phyloP scores from a whole-genome alignment of 2,888 invertebrate species.

The Drosophila picticornis region DNA sequence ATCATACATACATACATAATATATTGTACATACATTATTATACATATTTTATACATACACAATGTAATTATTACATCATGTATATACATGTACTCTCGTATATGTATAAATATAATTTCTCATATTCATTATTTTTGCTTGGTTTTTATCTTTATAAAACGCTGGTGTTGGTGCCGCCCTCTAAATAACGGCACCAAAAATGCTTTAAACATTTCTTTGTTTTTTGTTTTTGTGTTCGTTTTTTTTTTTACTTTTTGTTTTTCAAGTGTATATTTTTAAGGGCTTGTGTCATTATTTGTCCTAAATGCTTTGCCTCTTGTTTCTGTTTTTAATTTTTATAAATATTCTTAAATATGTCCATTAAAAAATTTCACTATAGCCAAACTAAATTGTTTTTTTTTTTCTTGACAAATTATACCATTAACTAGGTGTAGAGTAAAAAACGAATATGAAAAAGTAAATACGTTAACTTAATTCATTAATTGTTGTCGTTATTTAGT shows the following conservation, averaged over 20 bases:
- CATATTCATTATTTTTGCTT: slow-evolving; percentile 14
- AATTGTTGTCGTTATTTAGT: slow-evolving; percentile 41
- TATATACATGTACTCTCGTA: slow-evolving; percentile 49
- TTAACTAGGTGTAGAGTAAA: slow-evolving; percentile 74
- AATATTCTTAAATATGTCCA: slow-evolving; percentile 54
- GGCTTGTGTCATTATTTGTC: slow-evolving; percentile 68
- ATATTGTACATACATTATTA: slow-evolving; percentile 69
- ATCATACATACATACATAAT: slow-evolving; percentile 69
- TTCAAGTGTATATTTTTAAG: slow-evolving; percentile 36
- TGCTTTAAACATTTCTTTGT: slow-evolving; percentile 76
- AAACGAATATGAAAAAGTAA: slow-evolving; percentile 73
- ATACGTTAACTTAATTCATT: slow-evolving; percentile 49
- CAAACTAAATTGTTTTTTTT: slow-evolving; percentile 56
- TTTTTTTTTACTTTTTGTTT: slow-evolving; percentile 20
- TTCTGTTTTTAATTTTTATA: slow-evolving; percentile 30
- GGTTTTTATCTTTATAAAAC: slow-evolving; percentile 65
- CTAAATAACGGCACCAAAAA: slow-evolving; percentile 74
- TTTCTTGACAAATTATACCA: slow-evolving; percentile 55
- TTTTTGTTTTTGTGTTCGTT: slow-evolving; percentile 52
- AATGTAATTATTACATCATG: slow-evolving; percentile 74
- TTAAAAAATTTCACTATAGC: slow-evolving; percentile 55
- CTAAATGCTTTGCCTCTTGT: slow-evolving; percentile 72
- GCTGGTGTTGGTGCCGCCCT: slow-evolving; percentile 72
- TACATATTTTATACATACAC: slow-evolving; percentile 63
- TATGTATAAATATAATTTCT: slow-evolving; percentile 50